Base-by-base conservation (phyloP, 2,113 vertebrate species). In the Boleophthalmus pectinirostris region DNA sequence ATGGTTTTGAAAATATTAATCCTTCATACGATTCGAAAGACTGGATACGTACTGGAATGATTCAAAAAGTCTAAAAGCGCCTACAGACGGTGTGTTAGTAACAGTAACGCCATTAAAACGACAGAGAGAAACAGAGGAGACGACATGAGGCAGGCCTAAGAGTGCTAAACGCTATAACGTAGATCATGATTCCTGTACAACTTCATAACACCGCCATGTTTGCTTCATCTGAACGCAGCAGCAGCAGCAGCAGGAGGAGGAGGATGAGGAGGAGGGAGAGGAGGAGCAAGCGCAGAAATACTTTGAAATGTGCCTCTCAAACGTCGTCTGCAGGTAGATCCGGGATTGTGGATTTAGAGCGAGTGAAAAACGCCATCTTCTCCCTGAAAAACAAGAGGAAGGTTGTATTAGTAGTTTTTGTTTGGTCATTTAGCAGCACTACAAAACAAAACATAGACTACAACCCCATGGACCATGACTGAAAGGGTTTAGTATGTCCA, bases 331-430 rank as follows among this genome's bases (percentile, higher is more conserved):
- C 96, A 70, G 95, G 97, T 69, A 99, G 95, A 0, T 95, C 85
- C 3, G 96, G 95, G 82, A 98, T 95, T 76, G 95, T 95, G 80
- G 93, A 93, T 89, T 95, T 95, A 0, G 95, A 95, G 85, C 96
- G 94, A 0, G 98, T 99, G 93, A 99, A 99, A 92, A 99, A 99
- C 0, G 96, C 97, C 97, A 99, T 98, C 91, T 99, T 99, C 94
- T 98, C 98, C 90, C 98, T 99, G 76, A 5, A 90, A 77, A 8
- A n/a, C 68, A 12, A 63, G n/a, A 64, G 20, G 14, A 15, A 58
- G 15, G 29, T 29, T 29, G 4, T 2, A 29, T 29, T 29, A 2
- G 4, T 29, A 29, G 4, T 29, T 29, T 29, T n/a, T n/a, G n/a
- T n/a, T n/a, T n/a, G n/a, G n/a, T n/a, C n/a, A n/a, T n/a, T n/a